These are phyloP conservation scores for Sminthurides aquaticus DNA, from an alignment of 2,888 invertebrate genomes.

Conservation along the genomic window DNA sequence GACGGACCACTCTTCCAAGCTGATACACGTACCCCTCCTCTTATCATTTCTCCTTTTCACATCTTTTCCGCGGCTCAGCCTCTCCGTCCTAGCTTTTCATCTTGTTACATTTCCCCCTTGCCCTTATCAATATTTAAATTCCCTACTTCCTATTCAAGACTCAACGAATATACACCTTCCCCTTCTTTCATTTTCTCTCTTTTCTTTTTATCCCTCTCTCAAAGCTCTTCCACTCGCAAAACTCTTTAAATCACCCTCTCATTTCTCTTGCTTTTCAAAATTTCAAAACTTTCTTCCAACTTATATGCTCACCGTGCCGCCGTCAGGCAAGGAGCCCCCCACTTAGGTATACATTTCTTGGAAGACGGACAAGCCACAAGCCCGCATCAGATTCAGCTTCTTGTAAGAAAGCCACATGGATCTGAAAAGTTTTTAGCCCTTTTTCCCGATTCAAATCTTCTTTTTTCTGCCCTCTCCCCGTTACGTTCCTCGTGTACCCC, in stretches of 20 bases:
- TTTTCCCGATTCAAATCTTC: no score
- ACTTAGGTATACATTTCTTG: no score
- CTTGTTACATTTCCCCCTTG: background rate
- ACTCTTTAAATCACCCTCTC: background rate
- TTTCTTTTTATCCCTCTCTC: background rate
- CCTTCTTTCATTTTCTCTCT: background rate
- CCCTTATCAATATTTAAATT: conserved; percentile 7
- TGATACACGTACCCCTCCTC: background rate
- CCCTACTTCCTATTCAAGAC: conserved; percentile 1
- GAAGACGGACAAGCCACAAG: no score
- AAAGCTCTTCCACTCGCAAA: background rate
- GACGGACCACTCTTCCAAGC: no score
- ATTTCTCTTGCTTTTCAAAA: conserved; percentile 2
- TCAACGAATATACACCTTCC: background rate
- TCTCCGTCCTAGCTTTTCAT: no score
- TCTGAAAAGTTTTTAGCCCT: no score
- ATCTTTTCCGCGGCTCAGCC: no score
- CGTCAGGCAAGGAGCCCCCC: no score
- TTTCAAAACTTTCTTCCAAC: background rate
- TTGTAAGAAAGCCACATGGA: no score
- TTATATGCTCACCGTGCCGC: background rate
- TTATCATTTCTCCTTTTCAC: background rate
- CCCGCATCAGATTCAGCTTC: no score
- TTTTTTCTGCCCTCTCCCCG: no score
- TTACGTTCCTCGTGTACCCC: no score